phyloP scores from a whole-genome alignment of 1,140 invertebrate species.

The Magallana ariakensis region DNA sequence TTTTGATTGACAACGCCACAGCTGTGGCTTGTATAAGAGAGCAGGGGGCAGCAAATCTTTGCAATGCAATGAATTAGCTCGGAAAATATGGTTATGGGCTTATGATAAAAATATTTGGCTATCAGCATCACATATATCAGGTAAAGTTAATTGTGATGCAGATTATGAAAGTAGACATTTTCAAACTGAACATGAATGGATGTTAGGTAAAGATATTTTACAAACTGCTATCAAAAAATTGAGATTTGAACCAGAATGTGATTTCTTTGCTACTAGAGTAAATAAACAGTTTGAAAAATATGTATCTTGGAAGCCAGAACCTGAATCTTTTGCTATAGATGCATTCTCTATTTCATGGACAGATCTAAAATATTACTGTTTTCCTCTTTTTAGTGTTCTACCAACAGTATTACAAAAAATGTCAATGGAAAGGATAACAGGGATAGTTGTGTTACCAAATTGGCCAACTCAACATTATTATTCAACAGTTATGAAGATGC shows the following conservation, averaged over 20 bases:
- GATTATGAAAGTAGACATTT: background rate
- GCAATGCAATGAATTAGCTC: conserved; percentile 14
- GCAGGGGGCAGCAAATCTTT: conserved; percentile 16
- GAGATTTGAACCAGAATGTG: conserved; percentile 41
- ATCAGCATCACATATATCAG: background rate
- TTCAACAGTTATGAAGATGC: conserved; percentile 38
- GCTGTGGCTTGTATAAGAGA: conserved; percentile 38
- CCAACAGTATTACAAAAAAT: background rate
- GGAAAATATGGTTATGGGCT: conserved; percentile 42
- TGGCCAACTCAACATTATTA: too few relatives aligned
- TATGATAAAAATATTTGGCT: conserved; percentile 39
- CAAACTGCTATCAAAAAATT: background rate
- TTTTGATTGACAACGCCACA: conserved; percentile 35
- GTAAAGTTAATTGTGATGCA: conserved; percentile 21
- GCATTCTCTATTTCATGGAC: conserved; percentile 42
- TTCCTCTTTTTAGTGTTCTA: conserved; percentile 40
- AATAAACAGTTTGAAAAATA: conserved; percentile 30
- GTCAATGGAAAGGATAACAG: too few relatives aligned
- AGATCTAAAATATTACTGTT: conserved; percentile 34
- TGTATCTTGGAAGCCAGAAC: conserved; percentile 47
- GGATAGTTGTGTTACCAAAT: conserved; percentile 29
- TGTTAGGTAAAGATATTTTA: conserved; percentile 31
- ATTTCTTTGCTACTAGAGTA: too few relatives aligned
- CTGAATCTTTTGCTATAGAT: conserved; percentile 37
- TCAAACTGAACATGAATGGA: conserved; percentile 27